Evolutionary conservation across 2,113 vertebrate genomes (phyloP).

Genomic region (Centropus bengalensis): DNA sequence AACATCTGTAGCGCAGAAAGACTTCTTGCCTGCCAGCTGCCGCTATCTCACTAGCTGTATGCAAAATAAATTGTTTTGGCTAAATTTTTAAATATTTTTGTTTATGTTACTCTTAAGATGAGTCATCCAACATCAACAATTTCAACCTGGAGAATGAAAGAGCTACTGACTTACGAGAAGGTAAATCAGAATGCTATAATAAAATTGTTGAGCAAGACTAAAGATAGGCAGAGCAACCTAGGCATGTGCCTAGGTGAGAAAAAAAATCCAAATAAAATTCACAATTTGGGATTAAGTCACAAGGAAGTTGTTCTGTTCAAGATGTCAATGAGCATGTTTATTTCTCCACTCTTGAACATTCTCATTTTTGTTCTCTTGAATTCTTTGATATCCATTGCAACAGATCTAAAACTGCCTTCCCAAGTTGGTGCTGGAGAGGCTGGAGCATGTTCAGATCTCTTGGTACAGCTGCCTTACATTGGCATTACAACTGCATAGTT

Average conservation of each 20-base stretch:
- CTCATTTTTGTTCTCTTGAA: neutral
- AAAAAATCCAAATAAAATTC: neutral
- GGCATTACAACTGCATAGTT: neutral
- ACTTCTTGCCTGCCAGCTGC: neutral
- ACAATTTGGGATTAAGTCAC: neutral
- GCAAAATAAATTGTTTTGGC: neutral
- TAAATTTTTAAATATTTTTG: neutral
- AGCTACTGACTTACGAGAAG: neutral
- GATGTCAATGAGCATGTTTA: neutral
- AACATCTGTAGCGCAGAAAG: neutral
- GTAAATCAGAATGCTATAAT: neutral
- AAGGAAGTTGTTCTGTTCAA: neutral
- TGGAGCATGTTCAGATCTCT: neutral
- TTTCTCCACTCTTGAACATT: neutral
- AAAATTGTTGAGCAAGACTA: neutral
- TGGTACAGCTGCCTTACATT: neutral
- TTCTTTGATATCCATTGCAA: neutral
- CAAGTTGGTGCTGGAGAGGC: neutral
- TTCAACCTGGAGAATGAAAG: neutral
- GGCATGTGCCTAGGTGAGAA: neutral
- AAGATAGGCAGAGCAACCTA: neutral
- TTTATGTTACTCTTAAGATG: neutral
- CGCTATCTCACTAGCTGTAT: neutral
- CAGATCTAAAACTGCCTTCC: neutral
- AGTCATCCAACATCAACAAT: neutral